These are phyloP conservation scores for Dicentrarchus labrax DNA, from an alignment of 2,113 vertebrate genomes.

Conservation along the genomic window DNA sequence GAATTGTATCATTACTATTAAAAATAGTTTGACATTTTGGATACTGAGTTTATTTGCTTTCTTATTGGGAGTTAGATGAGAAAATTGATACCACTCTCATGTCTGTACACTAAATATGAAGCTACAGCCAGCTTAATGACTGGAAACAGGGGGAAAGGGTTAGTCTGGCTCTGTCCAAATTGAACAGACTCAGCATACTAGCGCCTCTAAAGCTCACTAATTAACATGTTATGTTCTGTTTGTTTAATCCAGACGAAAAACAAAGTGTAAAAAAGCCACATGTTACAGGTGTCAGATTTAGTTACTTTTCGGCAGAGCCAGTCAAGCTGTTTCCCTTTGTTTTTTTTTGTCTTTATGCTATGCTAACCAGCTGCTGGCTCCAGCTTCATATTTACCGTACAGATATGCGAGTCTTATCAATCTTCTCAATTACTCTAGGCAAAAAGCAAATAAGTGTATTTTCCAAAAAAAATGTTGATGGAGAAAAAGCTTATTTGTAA, in stretches of 20 bases:
- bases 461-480: slow-evolving; percentile 41
- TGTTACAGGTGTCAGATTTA: background rate
- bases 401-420: slow-evolving; percentile 11
- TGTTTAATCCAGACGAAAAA: slow-evolving; percentile 13
- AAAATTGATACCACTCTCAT: background rate
- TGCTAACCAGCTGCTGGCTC: slow-evolving; percentile 17
- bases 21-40: background rate
- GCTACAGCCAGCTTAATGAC: background rate
- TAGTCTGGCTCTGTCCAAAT: background rate
- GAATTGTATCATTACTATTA: background rate
- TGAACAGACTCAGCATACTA: background rate
- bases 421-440: slow-evolving; percentile 18
- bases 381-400: slow-evolving; percentile 7
- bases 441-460: slow-evolving; percentile 42
- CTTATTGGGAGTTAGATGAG: background rate
- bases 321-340: background rate
- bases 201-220: background rate
- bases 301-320: background rate
- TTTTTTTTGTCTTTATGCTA: slow-evolving; percentile 11
- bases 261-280: slow-evolving; percentile 11
- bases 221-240: background rate
- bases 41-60: background rate
- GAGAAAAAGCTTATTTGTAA: slow-evolving; percentile 59
- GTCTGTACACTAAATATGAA: background rate
- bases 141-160: background rate